phyloP scores from a whole-genome alignment of 2,797 vertebrate genomes.

The Hydrolagus colliei region DNA sequence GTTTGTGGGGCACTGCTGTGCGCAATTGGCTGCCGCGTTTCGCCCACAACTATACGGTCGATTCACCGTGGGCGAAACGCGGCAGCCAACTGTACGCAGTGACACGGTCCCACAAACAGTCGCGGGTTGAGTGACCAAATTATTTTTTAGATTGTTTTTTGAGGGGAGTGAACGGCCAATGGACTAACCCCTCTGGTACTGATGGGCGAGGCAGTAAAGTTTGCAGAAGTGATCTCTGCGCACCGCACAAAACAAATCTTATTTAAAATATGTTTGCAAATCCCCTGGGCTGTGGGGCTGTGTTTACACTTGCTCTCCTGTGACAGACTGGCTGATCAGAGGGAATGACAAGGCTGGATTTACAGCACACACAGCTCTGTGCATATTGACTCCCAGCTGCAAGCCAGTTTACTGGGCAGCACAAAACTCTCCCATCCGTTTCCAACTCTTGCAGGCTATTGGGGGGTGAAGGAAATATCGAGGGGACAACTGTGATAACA shows the following conservation, averaged over 20 bases:
- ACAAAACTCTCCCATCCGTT: background rate
- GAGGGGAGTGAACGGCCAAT: too few species aligned
- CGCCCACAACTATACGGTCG: too few species aligned
- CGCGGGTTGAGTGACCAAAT: too few species aligned
- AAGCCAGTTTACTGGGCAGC: too few species aligned
- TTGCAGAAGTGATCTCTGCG: background rate
- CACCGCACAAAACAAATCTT: background rate
- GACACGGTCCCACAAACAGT: too few species aligned
- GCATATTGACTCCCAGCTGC: background rate
- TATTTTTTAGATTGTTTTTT: too few species aligned
- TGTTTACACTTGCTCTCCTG: background rate
- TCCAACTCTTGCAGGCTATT: background rate
- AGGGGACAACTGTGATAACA: background rate
- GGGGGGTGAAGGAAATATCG: background rate
- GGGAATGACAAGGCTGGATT: background rate
- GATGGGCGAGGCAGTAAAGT: background rate
- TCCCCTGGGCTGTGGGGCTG: background rate
- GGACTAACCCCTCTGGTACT: too few species aligned
- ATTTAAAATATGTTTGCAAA: too few species aligned
- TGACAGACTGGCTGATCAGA: background rate
- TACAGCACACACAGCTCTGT: background rate
- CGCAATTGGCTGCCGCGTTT: too few species aligned
- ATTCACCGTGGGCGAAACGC: too few species aligned
- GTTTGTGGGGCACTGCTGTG: too few species aligned
- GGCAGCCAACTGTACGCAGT: too few species aligned